Evolutionary conservation across 2,113 vertebrate genomes (phyloP).

Genomic region (Nycticebus coucang): DNA sequence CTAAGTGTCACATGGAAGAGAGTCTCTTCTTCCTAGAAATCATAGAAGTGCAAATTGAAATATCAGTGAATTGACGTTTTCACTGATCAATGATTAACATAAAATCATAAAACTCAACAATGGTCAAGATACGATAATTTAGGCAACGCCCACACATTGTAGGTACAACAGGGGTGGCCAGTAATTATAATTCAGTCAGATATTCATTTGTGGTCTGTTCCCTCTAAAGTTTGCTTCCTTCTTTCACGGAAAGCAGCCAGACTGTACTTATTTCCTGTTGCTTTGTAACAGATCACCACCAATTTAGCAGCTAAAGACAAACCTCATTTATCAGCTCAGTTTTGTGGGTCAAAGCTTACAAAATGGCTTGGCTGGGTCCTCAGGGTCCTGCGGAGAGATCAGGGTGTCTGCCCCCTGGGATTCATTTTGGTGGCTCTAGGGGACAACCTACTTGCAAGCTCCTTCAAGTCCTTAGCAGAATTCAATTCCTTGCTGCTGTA

Average conservation of each 20-base stretch:
- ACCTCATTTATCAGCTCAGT: neutral
- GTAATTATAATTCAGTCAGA: neutral
- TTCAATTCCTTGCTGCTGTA: neutral
- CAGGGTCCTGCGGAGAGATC: neutral
- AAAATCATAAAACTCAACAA: neutral
- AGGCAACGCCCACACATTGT: neutral
- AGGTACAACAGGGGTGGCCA: fast-evolving
- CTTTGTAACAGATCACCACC: neutral
- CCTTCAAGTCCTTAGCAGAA: neutral
- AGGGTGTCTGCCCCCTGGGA: fast-evolving
- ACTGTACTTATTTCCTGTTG: neutral
- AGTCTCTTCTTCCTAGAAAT: neutral
- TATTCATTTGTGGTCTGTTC: neutral
- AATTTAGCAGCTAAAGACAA: neutral
- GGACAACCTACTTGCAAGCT: neutral
- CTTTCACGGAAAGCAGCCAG: neutral
- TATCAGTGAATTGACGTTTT: neutral
- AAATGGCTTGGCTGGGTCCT: neutral
- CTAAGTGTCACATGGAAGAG: neutral
- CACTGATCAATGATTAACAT: constrained; percentile 3
- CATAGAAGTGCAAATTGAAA: neutral
- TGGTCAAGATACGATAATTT: neutral
- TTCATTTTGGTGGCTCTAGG: neutral
- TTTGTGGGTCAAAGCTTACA: too few relatives aligned
- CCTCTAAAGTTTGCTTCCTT: neutral